These are phyloP conservation scores for Denticeps clupeoides DNA, from an alignment of 2,797 vertebrate genomes.

Conservation along the genomic window DNA sequence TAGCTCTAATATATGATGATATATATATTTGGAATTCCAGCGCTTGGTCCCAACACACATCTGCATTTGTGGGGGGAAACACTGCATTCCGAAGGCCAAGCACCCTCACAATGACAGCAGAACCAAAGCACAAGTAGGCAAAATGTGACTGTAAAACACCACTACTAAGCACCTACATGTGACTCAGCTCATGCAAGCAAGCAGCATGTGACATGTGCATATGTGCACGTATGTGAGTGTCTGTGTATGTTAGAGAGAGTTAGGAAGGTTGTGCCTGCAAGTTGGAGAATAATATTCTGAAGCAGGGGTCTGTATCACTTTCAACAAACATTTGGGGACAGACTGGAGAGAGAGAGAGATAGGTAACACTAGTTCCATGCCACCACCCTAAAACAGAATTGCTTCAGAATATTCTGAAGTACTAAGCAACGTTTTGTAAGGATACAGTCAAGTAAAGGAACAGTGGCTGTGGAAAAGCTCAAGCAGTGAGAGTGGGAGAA, in stretches of 20 bases:
- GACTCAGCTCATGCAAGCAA: constrained; percentile 61
- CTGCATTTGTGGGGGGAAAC: too few relatives aligned
- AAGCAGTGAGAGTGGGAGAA: constrained; percentile 50
- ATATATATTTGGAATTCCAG: too few relatives aligned
- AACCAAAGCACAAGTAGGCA: too few relatives aligned
- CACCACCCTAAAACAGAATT: constrained; percentile 99
- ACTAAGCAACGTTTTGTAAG: constrained; percentile 58
- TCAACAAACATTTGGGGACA: constrained; percentile 79
- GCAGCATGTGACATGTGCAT: constrained; percentile 46
- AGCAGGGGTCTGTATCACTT: constrained; percentile 81
- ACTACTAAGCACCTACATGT: constrained; percentile 16
- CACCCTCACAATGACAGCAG: too few relatives aligned
- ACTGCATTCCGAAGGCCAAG: too few relatives aligned
- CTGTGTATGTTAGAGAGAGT: constrained; percentile 3
- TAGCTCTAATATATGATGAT: too few relatives aligned
- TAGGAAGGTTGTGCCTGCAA: constrained; percentile 12
- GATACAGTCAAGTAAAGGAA: constrained; percentile 64
- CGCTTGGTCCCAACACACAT: too few relatives aligned
- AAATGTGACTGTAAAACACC: neutral
- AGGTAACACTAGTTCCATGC: constrained; percentile 99
- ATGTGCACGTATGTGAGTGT: constrained; percentile 12
- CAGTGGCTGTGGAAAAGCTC: constrained; percentile 83
- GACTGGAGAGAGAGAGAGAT: constrained; percentile 89
- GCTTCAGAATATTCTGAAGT: constrained; percentile 99
- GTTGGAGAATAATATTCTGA: constrained; percentile 75